A percentile compares a stretch with the other conserved stretches of the same genome.
Conservation (phyloP, 2,888 invertebrate genomes). For the Cistogaster globosa region DNA sequence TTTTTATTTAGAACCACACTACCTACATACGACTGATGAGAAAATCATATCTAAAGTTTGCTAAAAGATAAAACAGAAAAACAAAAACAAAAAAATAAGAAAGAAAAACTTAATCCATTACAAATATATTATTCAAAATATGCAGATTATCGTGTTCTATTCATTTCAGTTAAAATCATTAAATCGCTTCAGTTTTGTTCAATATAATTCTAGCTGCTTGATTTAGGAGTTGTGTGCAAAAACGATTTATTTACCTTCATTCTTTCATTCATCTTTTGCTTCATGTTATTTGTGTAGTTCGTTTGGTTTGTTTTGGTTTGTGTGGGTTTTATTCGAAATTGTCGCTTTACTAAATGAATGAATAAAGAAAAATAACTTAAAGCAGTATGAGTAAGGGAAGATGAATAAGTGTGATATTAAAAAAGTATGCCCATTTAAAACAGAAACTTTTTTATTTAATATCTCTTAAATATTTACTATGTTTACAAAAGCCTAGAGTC, state of each 20-base stretch:
- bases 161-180: constrained; percentile 7
- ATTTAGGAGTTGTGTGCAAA: constrained; percentile 46
- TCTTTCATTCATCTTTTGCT: constrained; percentile 3
- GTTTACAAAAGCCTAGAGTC: constrained; percentile 44
- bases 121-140: constrained; percentile 13
- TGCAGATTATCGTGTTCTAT: constrained; percentile 5
- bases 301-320: constrained; percentile 27
- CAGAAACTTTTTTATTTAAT: constrained; percentile 42
- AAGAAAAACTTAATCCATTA: constrained; percentile 33
- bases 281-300: constrained; percentile 19
- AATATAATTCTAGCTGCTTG: constrained; percentile 53
- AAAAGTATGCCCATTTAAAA: constrained; percentile 58
- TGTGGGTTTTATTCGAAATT: constrained; percentile 47
- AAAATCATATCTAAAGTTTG: too few relatives aligned
- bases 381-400: constrained; percentile 16
- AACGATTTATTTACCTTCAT: constrained; percentile 14
- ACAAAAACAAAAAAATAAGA: constrained; percentile 18
- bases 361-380: constrained; percentile 35
- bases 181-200: constrained; percentile 3
- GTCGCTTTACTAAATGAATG: constrained; percentile 41
- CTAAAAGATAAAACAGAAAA: constrained; percentile 27
- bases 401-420: constrained; percentile 31
- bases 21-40: too few relatives aligned
- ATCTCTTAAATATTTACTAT: constrained; percentile 68
- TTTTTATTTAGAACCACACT: not conserved